phyloP scores from a whole-genome alignment of 2,113 vertebrate genomes.

The Callorhinus ursinus region DNA sequence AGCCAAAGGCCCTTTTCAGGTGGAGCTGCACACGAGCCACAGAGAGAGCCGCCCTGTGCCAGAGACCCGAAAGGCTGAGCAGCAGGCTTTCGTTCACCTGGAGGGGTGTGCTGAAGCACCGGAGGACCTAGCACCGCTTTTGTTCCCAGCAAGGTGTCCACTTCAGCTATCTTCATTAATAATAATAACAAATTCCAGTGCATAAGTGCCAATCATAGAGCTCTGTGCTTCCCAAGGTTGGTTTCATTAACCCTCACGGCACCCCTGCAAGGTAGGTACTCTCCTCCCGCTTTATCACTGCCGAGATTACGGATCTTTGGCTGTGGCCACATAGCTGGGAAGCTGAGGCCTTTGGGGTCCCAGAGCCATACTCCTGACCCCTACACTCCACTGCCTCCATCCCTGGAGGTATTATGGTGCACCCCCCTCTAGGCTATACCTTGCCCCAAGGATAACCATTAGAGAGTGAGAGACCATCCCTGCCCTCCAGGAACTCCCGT shows the following conservation, averaged over 20 bases:
- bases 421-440: not conserved
- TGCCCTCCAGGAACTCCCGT: not conserved
- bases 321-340: not conserved
- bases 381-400: not conserved
- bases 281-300: not conserved
- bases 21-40: not conserved
- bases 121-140: not conserved
- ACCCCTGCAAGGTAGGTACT: not conserved
- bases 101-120: too few relatives aligned
- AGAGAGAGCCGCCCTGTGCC: not conserved
- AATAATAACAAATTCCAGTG: not conserved
- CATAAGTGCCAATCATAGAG: not conserved
- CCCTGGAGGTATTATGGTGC: not conserved
- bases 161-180: not conserved
- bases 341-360: not conserved
- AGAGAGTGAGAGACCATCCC: not conserved
- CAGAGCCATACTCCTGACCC: not conserved
- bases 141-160: not conserved
- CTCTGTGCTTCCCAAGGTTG: not conserved
- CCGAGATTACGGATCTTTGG: not conserved
- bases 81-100: not conserved
- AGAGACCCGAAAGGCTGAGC: not conserved
- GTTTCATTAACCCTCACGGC: constrained; percentile 28
- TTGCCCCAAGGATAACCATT: too few relatives aligned
- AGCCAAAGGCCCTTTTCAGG: not conserved